These are phyloP conservation scores for Paralvinella palmiformis DNA, from an alignment of 1,140 invertebrate genomes.

Conservation along the genomic window DNA sequence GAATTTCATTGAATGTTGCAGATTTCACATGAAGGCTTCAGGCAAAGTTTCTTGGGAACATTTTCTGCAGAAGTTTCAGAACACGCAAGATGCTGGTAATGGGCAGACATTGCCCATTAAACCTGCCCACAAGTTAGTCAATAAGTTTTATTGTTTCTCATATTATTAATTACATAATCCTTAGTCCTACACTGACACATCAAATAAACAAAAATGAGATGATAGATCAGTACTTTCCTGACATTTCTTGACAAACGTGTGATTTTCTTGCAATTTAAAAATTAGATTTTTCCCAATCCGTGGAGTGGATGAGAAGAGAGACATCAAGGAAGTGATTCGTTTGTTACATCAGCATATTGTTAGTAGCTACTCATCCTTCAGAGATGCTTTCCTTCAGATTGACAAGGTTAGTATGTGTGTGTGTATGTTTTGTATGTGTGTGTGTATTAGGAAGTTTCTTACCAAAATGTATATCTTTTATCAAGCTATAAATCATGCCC, in stretches of 20 bases:
- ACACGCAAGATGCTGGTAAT: constrained; percentile 35
- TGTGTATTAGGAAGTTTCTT: no score
- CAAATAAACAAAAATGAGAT: no score
- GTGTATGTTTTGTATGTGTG: no score
- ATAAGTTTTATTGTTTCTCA: not conserved
- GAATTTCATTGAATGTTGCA: constrained; percentile 17
- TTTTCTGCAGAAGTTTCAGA: constrained; percentile 45
- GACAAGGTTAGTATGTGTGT: constrained; percentile 44
- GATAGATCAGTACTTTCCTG: no score
- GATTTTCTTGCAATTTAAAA: no score
- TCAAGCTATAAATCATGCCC: no score
- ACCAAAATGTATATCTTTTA: no score
- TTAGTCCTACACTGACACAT: no score
- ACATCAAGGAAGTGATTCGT: constrained; percentile 35
- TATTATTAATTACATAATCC: no score
- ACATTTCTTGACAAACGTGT: no score
- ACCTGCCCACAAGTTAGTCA: constrained; percentile 40
- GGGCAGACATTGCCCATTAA: constrained; percentile 45
- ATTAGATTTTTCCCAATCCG: constrained; percentile 42
- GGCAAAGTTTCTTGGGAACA: constrained; percentile 42
- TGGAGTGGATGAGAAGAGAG: constrained; percentile 29
- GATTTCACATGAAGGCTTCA: constrained; percentile 37
- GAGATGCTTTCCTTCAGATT: constrained; percentile 41
- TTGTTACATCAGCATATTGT: constrained; percentile 40
- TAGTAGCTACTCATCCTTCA: constrained; percentile 34